Evolutionary conservation across 2,113 vertebrate genomes (phyloP).

Genomic region (Epinephelus lanceolatus): DNA sequence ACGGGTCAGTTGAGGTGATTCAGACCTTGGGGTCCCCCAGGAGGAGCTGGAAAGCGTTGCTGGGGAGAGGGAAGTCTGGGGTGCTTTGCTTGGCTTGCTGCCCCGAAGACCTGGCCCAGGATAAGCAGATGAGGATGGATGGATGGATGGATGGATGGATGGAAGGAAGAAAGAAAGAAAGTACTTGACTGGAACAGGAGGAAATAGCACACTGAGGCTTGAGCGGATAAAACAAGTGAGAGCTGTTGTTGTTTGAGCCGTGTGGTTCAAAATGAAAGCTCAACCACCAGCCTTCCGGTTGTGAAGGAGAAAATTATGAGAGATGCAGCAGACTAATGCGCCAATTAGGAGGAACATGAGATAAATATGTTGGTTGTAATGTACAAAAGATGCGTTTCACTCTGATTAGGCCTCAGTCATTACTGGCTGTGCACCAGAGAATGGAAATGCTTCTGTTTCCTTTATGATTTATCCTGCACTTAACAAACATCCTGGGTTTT

Average conservation of each 20-base stretch:
- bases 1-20: no score
- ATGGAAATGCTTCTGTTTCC: not conserved
- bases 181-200: not conserved
- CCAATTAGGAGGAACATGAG: slow-evolving; percentile 49
- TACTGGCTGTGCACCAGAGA: not conserved
- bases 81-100: no score
- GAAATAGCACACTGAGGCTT: not conserved
- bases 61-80: no score
- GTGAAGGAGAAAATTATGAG: not conserved
- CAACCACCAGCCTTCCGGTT: slow-evolving; percentile 1
- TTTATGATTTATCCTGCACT: not conserved
- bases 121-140: no score
- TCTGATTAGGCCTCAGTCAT: not conserved
- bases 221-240: not conserved
- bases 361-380: slow-evolving; percentile 17
- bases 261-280: not conserved
- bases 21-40: no score
- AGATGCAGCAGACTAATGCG: slow-evolving; percentile 17
- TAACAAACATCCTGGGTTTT: not conserved
- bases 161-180: no score
- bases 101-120: no score
- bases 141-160: no score
- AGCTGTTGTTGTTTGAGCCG: not conserved
- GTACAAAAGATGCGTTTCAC: not conserved
- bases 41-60: no score